A percentile compares a stretch with the other conserved stretches of the same genome.
Conservation (phyloP, 2,797 vertebrate species). For the Sebastes taczanowskii region DNA sequence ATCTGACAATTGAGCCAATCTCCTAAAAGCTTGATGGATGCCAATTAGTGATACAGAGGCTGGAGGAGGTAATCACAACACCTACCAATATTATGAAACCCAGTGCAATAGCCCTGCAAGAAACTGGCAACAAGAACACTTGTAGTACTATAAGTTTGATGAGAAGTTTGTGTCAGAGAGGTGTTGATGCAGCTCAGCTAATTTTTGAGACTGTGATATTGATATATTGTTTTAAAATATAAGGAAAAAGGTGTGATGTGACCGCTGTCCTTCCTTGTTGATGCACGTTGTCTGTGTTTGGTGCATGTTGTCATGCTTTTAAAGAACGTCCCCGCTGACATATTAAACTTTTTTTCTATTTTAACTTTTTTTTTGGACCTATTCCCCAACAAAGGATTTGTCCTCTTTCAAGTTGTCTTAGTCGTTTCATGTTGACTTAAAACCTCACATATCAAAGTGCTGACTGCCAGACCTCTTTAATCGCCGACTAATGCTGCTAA, state of each 20-base stretch:
- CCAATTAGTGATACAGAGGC: constrained; percentile 16
- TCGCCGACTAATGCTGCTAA: constrained; percentile 2
- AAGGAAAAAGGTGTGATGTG: background rate
- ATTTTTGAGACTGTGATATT: background rate
- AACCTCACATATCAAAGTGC: background rate
- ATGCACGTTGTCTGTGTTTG: background rate
- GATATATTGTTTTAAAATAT: background rate
- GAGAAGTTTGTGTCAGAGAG: background rate
- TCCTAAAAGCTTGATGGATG: background rate
- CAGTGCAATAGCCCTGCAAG: constrained; percentile 15
- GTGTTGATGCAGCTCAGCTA: background rate
- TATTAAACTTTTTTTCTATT: too few relatives aligned
- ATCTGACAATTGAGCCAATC: background rate
- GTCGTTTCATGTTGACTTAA: background rate
- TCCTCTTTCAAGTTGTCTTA: constrained; percentile 2
- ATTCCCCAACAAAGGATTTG: background rate
- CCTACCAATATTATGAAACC: constrained; percentile 27
- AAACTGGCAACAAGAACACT: background rate
- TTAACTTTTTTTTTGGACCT: background rate
- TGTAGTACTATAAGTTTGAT: background rate
- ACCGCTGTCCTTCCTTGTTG: background rate
- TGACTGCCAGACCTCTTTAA: constrained; percentile 9
- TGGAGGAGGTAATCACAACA: background rate
- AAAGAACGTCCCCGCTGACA: background rate
- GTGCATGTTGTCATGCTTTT: background rate